Evolutionary conservation across 2,113 vertebrate genomes (phyloP).

Genomic region (Rhodinocichla rosea): DNA sequence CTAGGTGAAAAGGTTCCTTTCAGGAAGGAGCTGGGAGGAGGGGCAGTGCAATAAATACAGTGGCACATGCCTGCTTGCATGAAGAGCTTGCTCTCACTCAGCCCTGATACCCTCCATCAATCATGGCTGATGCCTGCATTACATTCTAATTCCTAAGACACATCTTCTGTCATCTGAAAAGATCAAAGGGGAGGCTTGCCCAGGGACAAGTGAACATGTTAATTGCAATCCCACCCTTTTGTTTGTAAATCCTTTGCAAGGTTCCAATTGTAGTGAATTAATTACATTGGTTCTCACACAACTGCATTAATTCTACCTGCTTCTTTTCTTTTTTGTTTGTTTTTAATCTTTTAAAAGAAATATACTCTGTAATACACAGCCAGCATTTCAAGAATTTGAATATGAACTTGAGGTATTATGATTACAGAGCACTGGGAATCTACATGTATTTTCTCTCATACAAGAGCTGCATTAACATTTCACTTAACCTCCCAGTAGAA

Average conservation of each 20-base stretch:
- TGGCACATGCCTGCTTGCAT: constrained; percentile 50
- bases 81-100: constrained; percentile 57
- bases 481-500: constrained; percentile 40
- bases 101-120: constrained; percentile 62
- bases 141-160: constrained; percentile 71
- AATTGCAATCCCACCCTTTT: constrained; percentile 29
- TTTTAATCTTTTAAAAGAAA: neutral
- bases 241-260: constrained; percentile 30
- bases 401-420: neutral
- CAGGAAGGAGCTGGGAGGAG: constrained; percentile 53
- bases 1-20: constrained; percentile 29
- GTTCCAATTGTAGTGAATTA: constrained; percentile 1
- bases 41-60: constrained; percentile 25
- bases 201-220: constrained; percentile 34
- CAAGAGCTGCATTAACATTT: constrained; percentile 24
- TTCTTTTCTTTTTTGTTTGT: neutral
- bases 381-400: neutral
- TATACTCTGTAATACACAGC: neutral
- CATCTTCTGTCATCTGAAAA: constrained; percentile 65
- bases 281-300: neutral
- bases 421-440: constrained; percentile 30
- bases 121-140: constrained; percentile 70
- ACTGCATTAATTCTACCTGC: neutral
- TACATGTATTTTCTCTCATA: constrained; percentile 21
- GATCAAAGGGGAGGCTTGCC: constrained; percentile 61